A percentile compares a stretch with the other conserved stretches of the same genome.
Evolutionary conservation across 2,888 invertebrate genomes (phyloP).

Genomic region (Ethmia dodecea): DNA sequence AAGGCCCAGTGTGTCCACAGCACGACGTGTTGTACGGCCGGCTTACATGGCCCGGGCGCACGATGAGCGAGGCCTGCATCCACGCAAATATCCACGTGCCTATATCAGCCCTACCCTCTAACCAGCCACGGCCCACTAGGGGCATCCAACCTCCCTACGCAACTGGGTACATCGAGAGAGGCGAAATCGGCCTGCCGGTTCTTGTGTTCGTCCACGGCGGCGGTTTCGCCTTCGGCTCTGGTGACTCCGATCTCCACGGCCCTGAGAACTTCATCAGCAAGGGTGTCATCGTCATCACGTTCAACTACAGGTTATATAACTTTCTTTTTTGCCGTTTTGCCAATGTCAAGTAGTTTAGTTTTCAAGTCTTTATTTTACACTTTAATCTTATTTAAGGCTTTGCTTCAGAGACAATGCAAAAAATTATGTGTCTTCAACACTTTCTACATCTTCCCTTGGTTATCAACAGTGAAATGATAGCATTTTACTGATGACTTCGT

Average conservation of each 20-base stretch:
- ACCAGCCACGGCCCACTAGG: conserved; percentile 10
- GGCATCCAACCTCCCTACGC: conserved; percentile 25
- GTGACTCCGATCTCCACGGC: conserved; percentile 54
- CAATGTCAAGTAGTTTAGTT: too few relatives aligned
- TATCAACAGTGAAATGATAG: too few relatives aligned
- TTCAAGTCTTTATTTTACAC: too few relatives aligned
- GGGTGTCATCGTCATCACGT: conserved; percentile 59
- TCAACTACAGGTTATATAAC: conserved; percentile 71
- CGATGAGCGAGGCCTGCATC: conserved; percentile 58
- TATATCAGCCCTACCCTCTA: conserved; percentile 26
- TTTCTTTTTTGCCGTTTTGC: too few relatives aligned
- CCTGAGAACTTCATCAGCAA: conserved; percentile 55
- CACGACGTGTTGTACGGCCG: conserved; percentile 56
- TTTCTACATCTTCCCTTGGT: too few relatives aligned
- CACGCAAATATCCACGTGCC: conserved; percentile 62
- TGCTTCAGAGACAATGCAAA: too few relatives aligned
- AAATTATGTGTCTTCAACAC: too few relatives aligned
- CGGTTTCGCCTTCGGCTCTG: conserved; percentile 61
- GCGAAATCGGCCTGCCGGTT: conserved; percentile 38
- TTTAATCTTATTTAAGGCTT: too few relatives aligned
- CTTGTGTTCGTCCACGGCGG: conserved; percentile 66
- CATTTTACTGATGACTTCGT: too few relatives aligned
- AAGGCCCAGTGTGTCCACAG: conserved; percentile 80
- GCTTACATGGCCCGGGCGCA: conserved; percentile 32
- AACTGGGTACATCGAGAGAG: conserved; percentile 13